phyloP scores from a whole-genome alignment of 1,140 invertebrate species.

The Calliphora vicina region DNA sequence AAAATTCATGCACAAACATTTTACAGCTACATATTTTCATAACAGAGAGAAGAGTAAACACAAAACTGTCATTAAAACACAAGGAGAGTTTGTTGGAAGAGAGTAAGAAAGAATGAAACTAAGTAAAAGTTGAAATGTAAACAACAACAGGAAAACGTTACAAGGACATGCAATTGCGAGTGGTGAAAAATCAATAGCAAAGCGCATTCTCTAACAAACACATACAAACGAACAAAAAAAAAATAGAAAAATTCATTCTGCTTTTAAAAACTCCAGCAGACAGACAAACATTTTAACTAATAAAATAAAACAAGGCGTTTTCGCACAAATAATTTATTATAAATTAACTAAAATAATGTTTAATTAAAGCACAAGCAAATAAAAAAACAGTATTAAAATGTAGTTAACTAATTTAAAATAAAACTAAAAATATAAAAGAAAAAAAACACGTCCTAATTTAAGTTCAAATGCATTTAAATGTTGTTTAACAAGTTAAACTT shows the following conservation, averaged over 20 bases:
- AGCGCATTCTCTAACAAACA: not conserved
- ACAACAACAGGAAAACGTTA: conserved; percentile 31
- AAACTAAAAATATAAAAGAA: not conserved
- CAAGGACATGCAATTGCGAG: conserved; percentile 19
- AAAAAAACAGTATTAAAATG: not conserved
- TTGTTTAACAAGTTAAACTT: not conserved
- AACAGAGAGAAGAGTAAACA: not conserved
- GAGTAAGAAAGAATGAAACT: not conserved
- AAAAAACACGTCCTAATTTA: conserved; percentile 21
- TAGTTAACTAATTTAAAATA: not conserved
- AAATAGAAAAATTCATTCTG: not conserved
- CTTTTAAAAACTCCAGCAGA: not conserved
- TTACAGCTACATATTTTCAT: not conserved
- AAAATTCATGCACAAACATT: not conserved
- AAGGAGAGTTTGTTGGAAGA: too few species aligned
- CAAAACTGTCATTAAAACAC: not conserved
- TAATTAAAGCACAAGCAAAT: not conserved
- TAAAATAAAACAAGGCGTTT: conserved; percentile 27
- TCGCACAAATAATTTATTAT: not conserved
- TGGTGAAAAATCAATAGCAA: conserved; percentile 22
- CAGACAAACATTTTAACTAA: conserved; percentile 12
- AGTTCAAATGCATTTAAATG: conserved; percentile 28
- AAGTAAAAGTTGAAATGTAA: not conserved
- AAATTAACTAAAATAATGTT: not conserved
- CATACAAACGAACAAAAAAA: not conserved